phyloP scores from a whole-genome alignment of 2,797 vertebrate species.

The Discoglossus pictus region DNA sequence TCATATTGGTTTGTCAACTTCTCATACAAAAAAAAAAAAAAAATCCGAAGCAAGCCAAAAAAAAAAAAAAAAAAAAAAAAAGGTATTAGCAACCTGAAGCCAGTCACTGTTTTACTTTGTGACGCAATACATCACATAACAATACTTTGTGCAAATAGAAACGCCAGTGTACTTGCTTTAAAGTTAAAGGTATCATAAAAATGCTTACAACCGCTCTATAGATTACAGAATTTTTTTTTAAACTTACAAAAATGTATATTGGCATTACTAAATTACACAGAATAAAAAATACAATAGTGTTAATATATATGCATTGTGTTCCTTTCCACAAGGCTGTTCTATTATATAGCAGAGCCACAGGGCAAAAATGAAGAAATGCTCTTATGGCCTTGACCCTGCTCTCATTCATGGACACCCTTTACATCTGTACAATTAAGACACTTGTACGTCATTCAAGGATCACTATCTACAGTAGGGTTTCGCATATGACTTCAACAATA shows the following conservation, averaged over 20 bases:
- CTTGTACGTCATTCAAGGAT: conserved; percentile 77
- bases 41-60: conserved; percentile 62
- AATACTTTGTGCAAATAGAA: conserved; percentile 89
- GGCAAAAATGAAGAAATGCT: not conserved
- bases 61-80: conserved; percentile 60
- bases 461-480: conserved; percentile 81
- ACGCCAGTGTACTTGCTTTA: conserved; percentile 91
- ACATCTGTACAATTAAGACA: conserved; percentile 76
- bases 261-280: conserved; percentile 77
- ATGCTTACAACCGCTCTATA: conserved; percentile 68
- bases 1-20: not conserved
- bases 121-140: conserved; percentile 76
- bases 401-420: conserved; percentile 63
- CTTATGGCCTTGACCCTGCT: not conserved
- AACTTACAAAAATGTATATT: conserved; percentile 74
- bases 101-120: conserved; percentile 72
- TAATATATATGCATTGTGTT: conserved; percentile 69
- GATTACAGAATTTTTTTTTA: conserved; percentile 67
- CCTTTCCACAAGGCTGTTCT: conserved; percentile 68
- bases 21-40: conserved; percentile 63
- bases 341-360: conserved; percentile 60
- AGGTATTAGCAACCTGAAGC: conserved; percentile 60
- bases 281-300: conserved; percentile 79
- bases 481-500: conserved; percentile 73
- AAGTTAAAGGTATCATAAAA: conserved; percentile 78